phyloP scores from a whole-genome alignment of 2,113 vertebrate species.

The Amphiprion percula region DNA sequence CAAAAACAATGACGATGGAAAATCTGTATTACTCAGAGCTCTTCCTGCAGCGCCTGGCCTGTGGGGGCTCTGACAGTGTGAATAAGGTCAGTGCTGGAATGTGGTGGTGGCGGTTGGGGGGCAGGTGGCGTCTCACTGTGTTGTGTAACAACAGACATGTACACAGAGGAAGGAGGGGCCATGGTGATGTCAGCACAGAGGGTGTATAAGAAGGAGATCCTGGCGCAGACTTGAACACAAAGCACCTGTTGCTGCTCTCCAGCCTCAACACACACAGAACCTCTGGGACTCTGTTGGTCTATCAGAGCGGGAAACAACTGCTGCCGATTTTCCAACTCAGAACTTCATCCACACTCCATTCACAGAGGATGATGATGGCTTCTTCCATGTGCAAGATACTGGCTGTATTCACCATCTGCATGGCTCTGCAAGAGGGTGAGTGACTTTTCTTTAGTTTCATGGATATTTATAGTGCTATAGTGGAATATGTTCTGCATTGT shows the following conservation, averaged over 20 bases:
- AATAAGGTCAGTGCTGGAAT: constrained; percentile 44
- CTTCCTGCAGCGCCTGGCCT: constrained; percentile 7
- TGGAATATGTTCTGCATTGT: neutral
- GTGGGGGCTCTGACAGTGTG: constrained; percentile 8
- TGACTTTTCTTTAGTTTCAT: neutral
- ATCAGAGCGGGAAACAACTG: neutral
- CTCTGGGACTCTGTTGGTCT: neutral
- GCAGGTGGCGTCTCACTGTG: constrained; percentile 47
- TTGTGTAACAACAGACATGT: constrained; percentile 49
- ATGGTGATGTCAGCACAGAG: neutral
- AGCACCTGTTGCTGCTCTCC: constrained; percentile 78
- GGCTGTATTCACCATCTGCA: constrained; percentile 59
- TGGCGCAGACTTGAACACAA: constrained; percentile 60
- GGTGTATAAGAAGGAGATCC: constrained; percentile 74
- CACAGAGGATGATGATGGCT: constrained; percentile 58
- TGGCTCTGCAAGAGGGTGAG: constrained; percentile 79
- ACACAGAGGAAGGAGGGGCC: constrained; percentile 42
- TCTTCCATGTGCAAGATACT: constrained; percentile 53
- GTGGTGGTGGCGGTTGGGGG: neutral
- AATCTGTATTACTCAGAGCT: neutral
- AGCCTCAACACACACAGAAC: neutral
- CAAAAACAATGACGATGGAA: neutral
- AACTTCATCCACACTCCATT: constrained; percentile 8
- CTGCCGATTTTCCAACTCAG: constrained; percentile 5
- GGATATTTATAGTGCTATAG: neutral